Base-by-base conservation (phyloP, 2,888 invertebrate genomes). In the Aleiodes testaceus region DNA sequence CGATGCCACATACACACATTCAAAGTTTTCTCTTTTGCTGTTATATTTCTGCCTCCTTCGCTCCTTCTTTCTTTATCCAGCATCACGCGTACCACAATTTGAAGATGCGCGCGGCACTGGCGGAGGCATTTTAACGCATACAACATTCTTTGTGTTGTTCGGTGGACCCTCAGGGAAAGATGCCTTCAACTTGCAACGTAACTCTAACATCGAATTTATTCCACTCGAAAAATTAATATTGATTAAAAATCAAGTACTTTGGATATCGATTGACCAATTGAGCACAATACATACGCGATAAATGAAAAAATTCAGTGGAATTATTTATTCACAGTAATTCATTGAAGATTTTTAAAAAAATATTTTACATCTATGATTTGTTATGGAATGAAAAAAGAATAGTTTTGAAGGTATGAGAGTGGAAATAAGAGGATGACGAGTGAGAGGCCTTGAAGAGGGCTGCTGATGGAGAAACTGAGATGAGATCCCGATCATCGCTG, bases 141-240 rank as follows among this genome's bases (percentile, higher is more conserved):
- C 84, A 81, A 85, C 85, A 86, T 86, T 86, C 85, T 84, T 85
- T 82, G 84, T 84, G 84, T 84, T 82, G 61, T 55, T 55, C 16
- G 55, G 55, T 30, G 84, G 81, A 80, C 80, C 81, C 75, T 74
- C 80, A 72, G 26, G 80, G 83, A 82, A 20, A 18, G 82, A 81
- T 81, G 79, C 22, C 78, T 82, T 84, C 83, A 82, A 81, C 85
- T 83, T 84, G 85, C 84, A 85, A 85, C 86, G 82, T 84, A 82
- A 85, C 81, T 77, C 77, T 77, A 77, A 80, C 80, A 79, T 82
- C 79, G 81, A 83, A 78, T 77, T 77, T 72, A 78, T 80, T 79
- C 79, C 77, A 76, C 77, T 76, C 64, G 53, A n/a, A 53, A 12
- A n/a, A 20, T 5, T 6, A 3, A 9, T 12, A 42, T 18, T 61